phyloP scores from a whole-genome alignment of 2,888 invertebrate genomes.

The Rhagium mordax region DNA sequence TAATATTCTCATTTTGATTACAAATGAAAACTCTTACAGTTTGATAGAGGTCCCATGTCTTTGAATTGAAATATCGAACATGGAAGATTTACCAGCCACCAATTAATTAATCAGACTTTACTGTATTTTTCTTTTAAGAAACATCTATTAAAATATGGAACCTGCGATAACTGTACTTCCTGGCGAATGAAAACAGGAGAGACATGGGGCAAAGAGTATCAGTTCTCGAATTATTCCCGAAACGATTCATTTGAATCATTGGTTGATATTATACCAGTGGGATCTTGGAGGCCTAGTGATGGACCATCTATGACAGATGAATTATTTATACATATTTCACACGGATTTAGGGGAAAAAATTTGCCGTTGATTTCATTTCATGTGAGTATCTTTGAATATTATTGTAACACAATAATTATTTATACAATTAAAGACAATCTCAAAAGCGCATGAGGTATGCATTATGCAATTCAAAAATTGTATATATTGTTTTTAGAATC shows the following conservation, averaged over 20 bases:
- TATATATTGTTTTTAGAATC: constrained; percentile 76
- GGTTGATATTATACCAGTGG: constrained; percentile 73
- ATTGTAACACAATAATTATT: no score
- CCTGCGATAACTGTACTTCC: constrained; percentile 73
- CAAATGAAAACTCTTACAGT: no score
- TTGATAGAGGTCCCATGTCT: no score
- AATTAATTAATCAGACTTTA: no score
- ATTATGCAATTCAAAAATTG: no score
- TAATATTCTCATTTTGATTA: no score
- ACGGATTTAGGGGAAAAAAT: constrained; percentile 83
- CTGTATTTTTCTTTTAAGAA: constrained; percentile 60
- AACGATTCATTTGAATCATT: constrained; percentile 37
- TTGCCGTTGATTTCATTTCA: constrained; percentile 85
- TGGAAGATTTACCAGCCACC: no score
- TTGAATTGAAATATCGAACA: no score
- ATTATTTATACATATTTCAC: constrained; percentile 84
- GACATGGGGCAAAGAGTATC: constrained; percentile 73
- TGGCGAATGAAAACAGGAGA: constrained; percentile 75
- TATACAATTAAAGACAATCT: no score
- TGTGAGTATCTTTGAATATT: no score
- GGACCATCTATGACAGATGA: constrained; percentile 80
- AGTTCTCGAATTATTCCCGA: constrained; percentile 44
- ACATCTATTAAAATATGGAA: constrained; percentile 63
- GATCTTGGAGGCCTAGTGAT: constrained; percentile 82
- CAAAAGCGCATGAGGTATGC: no score